Conservation (phyloP, 2,113 vertebrate species). For the Heteronetta atricapilla region DNA sequence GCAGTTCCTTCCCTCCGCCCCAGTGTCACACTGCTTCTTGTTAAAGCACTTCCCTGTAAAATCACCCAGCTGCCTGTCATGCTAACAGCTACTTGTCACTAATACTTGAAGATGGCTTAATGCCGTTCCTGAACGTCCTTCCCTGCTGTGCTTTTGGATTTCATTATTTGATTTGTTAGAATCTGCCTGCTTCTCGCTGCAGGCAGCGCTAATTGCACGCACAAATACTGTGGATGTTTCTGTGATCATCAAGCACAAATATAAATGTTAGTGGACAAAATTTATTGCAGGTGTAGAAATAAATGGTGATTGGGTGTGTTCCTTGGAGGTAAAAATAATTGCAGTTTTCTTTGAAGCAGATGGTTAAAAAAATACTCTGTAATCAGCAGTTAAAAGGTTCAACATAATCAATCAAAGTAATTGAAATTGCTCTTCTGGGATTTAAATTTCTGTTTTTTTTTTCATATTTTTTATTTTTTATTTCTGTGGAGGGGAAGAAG, state of each 20-base stretch:
- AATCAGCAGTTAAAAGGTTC: not conserved
- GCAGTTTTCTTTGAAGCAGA: not conserved
- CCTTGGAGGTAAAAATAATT: not conserved
- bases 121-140: not conserved
- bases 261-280: not conserved
- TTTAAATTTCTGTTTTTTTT: not conserved
- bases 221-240: not conserved
- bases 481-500: not conserved
- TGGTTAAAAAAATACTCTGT: not conserved
- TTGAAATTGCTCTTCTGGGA: not conserved
- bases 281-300: not conserved
- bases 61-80: not conserved
- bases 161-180: not conserved
- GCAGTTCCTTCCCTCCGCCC: not conserved
- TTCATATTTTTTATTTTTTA: not conserved
- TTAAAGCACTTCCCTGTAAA: not conserved
- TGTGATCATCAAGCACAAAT: constrained; percentile 1
- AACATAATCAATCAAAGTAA: not conserved
- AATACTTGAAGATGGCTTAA: not conserved
- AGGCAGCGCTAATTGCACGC: constrained; percentile 1
- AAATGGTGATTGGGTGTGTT: not conserved
- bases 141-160: constrained; percentile 18
- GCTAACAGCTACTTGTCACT: not conserved
- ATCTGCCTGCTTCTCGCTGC: not conserved
- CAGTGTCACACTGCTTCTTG: not conserved